Evolutionary conservation across 1,140 invertebrate species (phyloP), one percentile per base, ranked within the genome.

Genomic region (Bombus difficillimus): DNA sequence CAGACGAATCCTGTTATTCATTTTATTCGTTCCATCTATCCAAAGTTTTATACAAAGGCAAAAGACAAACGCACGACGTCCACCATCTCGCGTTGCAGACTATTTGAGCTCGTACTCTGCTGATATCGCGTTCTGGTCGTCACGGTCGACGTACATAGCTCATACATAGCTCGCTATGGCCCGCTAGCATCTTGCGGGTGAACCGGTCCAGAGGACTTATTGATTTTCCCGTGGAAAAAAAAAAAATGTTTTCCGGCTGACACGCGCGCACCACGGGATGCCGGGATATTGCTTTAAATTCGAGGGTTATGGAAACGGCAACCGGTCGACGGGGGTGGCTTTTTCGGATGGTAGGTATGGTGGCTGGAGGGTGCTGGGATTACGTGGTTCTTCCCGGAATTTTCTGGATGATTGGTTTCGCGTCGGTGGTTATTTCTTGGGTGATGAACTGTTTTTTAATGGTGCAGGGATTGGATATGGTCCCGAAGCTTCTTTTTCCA

Each of bases 211-310:
- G 39, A 28, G 34, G 68, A 39, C 18, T 41, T 84, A 53, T 84
- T 57, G 74, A 84, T 71, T 78, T 68, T 47, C 28, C 2, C 34
- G 28, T 66, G 66, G 3, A 57, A 53, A 34, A 47, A 81, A 39
- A 81, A 41, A 81, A 71, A 39, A 71, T 72, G 69, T 41, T 72
- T 41, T 72, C 39, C 69, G 69, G 39, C 69, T 72, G 69, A 72
- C 69, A 72, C 69, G 28, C 69, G 68, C 68, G 66, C 59, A n/a
- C 59, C 59, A 25, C 53, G 28, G 43, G 43, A 71, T 18, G 47
- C 32, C 43, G 78, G 34, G 47, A 71, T 81, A 71, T 72, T 72
- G 69, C 37, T 72, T 81, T 73, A 81, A 81, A 81, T 71, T 81
- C 68, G 18, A 41, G 72, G 41, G 72, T 47, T 73, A 41, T 71